Evolutionary conservation across 2,797 vertebrate genomes (phyloP).

Genomic region (Sebastes aleutianus): DNA sequence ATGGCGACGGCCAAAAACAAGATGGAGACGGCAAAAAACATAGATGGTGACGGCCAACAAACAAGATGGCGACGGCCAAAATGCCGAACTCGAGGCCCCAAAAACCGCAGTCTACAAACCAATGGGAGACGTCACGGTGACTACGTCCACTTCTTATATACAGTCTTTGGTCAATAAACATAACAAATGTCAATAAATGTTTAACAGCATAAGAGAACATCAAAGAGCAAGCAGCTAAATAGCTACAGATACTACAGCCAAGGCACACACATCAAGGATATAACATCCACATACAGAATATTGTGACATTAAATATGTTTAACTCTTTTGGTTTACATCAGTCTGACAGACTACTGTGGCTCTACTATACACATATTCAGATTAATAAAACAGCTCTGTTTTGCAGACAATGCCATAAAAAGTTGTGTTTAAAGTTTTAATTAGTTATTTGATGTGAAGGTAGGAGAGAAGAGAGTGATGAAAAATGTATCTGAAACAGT

Average conservation of each 20-base stretch:
- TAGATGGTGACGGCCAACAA: too few species aligned
- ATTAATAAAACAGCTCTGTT: not conserved
- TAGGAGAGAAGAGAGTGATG: not conserved
- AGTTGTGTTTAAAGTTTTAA: not conserved
- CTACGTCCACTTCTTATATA: too few species aligned
- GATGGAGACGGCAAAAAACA: too few species aligned
- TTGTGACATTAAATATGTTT: not conserved
- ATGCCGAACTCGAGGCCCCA: too few species aligned
- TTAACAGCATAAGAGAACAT: not conserved
- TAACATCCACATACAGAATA: not conserved
- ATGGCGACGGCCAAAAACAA: too few species aligned
- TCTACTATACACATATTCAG: not conserved
- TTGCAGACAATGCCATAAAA: not conserved
- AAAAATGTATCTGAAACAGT: constrained; percentile 15
- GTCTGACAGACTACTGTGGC: not conserved
- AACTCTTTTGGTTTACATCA: not conserved
- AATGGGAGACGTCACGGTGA: too few species aligned
- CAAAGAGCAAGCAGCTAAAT: not conserved
- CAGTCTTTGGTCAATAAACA: too few species aligned
- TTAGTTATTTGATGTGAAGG: not conserved
- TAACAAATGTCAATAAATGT: too few species aligned
- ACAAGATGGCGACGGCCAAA: too few species aligned
- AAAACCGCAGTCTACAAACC: too few species aligned
- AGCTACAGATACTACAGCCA: fast-evolving
- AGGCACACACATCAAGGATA: not conserved